Base-by-base conservation (phyloP, 1,140 invertebrate genomes). In the Trypoxylus dichotomus region DNA sequence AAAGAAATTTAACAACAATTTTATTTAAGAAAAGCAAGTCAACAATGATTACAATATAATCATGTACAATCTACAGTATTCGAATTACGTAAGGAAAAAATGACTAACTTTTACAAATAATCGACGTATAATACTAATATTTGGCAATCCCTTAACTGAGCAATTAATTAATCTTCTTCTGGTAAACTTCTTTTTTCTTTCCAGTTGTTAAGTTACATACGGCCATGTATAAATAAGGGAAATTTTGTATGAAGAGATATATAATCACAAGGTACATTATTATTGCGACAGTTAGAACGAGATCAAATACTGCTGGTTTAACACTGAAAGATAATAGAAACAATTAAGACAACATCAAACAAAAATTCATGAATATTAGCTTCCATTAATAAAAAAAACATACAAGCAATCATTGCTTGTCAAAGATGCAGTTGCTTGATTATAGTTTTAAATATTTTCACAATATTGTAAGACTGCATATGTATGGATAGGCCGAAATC, bases 291-390 rank as follows among this genome's bases (percentile, higher is more conserved):
- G 96, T 97, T 2, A 99, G 89, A 80, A 99, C 94, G 47, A 99
- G 91, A 90, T 99, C 97, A 89, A 99, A 99, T 63, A 98, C 92
- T 27, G 97, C 97, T 80, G 97, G 97, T 85, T 99, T 99, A 5
- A 99, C 97, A 87, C 95, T 96, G 88, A 79, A 92, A 91, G 82
- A 75, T 73, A 80, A 83, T 76, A 72, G 21, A 74, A 5, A 24
- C 7, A 0, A 8, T 37, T 37, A 37, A 8, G 5, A 37, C 3
- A 58, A 32, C 3, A 32, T 27, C 24, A 37, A 74, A 29, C 8
- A 74, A 41, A 29, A 63, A 76, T 77, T 37, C 27, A 7, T 58
- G 74, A 7, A 47, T 11, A 74, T 77, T 78, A 77, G 42, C 24
- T 13, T 72, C 63, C 42, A 68, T 2, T 37, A 5, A 37, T 37